Evolutionary conservation across 2,888 invertebrate genomes (phyloP).

Genomic region (Ischnura elegans): DNA sequence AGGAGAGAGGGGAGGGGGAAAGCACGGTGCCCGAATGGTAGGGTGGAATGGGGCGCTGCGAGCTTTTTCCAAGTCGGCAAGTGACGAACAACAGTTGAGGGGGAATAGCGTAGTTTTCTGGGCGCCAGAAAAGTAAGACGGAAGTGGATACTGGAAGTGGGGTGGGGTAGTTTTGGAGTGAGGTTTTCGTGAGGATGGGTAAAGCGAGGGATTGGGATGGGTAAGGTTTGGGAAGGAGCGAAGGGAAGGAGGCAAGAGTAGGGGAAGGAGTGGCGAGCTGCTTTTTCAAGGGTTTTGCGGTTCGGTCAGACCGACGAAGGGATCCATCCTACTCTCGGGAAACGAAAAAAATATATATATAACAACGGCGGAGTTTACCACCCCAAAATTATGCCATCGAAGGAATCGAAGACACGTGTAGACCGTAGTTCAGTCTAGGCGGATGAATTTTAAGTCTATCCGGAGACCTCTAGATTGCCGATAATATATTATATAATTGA

Average conservation of each 20-base stretch:
- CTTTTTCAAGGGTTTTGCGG: background rate
- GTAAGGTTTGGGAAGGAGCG: background rate
- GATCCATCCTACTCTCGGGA: slow-evolving; percentile 31
- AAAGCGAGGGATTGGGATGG: background rate
- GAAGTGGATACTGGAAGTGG: background rate
- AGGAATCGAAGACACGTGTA: no score
- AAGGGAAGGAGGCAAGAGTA: no score
- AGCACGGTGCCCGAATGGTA: background rate
- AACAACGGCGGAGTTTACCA: no score
- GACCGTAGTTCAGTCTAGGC: no score
- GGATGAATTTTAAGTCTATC: no score
- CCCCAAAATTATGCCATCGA: no score
- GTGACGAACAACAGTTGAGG: no score
- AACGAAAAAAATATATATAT: background rate
- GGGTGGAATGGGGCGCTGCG: background rate
- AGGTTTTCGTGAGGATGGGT: background rate
- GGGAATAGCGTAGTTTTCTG: slow-evolving; percentile 22
- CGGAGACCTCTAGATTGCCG: no score
- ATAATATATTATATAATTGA: no score
- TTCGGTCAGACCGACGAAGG: background rate
- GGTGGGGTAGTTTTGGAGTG: background rate
- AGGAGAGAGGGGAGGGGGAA: background rate
- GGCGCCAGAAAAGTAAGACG: slow-evolving; percentile 25
- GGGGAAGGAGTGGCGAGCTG: background rate
- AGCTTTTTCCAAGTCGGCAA: background rate